Evolutionary conservation across 1,140 invertebrate genomes (phyloP).

Genomic region (Ephestia elutella): DNA sequence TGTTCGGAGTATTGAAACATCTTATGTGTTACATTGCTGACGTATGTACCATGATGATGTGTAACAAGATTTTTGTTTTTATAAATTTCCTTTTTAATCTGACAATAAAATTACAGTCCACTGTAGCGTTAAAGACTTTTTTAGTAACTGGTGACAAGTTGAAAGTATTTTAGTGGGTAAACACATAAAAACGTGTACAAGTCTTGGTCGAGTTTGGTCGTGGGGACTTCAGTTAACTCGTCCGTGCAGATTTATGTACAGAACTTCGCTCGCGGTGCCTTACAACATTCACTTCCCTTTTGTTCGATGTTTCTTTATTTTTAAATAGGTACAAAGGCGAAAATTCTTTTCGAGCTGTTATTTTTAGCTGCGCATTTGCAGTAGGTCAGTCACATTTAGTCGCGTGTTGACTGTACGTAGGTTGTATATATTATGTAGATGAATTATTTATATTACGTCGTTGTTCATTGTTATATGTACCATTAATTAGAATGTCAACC

Average conservation of each 20-base stretch:
- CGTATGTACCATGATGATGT: not conserved
- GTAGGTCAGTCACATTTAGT: constrained; percentile 2
- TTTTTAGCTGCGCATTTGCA: not conserved
- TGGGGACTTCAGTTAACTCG: constrained; percentile 37
- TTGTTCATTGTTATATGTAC: not conserved
- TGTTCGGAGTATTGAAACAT: not conserved
- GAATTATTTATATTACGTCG: not conserved
- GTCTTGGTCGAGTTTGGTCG: constrained; percentile 37
- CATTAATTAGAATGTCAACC: too few species aligned
- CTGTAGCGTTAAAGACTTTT: constrained; percentile 14
- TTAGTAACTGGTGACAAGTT: not conserved
- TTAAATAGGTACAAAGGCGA: constrained; percentile 1
- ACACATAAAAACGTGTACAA: constrained; percentile 17
- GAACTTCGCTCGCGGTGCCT: constrained; percentile 26
- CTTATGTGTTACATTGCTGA: constrained; percentile 15
- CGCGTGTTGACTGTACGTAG: not conserved
- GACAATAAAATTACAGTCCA: not conserved
- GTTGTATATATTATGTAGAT: not conserved
- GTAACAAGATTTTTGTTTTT: constrained; percentile 1
- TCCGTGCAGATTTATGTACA: constrained; percentile 37
- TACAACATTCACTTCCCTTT: constrained; percentile 33
- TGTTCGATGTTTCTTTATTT: constrained; percentile 26
- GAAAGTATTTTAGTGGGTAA: constrained; percentile 1
- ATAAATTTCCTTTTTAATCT: not conserved
- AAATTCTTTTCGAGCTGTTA: constrained; percentile 2